Evolutionary conservation across 2,888 invertebrate species (phyloP).

Genomic region (Apodemia hepburni): DNA sequence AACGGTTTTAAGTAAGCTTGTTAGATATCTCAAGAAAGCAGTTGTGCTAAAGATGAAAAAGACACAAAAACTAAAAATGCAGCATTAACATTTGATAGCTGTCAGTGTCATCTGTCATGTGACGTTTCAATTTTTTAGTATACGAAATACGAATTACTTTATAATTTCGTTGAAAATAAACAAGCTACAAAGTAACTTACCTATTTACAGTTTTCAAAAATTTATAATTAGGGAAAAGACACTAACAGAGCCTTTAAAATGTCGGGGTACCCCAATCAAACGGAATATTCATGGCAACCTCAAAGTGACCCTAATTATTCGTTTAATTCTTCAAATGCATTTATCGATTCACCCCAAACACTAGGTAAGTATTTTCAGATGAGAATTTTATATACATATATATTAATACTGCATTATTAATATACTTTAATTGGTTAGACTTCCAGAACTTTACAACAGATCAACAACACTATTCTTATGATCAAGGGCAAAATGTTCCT

Average conservation of each 20-base stretch:
- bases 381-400: background rate
- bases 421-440: constrained; percentile 53
- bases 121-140: too few relatives aligned
- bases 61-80: too few relatives aligned
- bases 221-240: background rate
- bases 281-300: constrained; percentile 66
- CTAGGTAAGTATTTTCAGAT: constrained; percentile 47
- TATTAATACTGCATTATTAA: background rate
- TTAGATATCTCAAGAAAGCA: too few relatives aligned
- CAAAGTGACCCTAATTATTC: constrained; percentile 70
- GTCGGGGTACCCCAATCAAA: constrained; percentile 65
- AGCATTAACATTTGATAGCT: too few relatives aligned
- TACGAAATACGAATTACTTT: too few relatives aligned
- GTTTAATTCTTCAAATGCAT: constrained; percentile 68
- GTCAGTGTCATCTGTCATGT: too few relatives aligned
- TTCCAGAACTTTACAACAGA: constrained; percentile 78
- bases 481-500: constrained; percentile 54
- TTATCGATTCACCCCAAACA: constrained; percentile 67
- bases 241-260: constrained; percentile 36
- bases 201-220: too few relatives aligned
- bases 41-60: too few relatives aligned
- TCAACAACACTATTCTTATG: constrained; percentile 62
- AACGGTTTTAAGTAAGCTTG: too few relatives aligned
- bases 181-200: too few relatives aligned
- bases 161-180: too few relatives aligned